Evolutionary conservation across 2,797 vertebrate genomes (phyloP).

Genomic region (Ctenosaura bakeri): DNA sequence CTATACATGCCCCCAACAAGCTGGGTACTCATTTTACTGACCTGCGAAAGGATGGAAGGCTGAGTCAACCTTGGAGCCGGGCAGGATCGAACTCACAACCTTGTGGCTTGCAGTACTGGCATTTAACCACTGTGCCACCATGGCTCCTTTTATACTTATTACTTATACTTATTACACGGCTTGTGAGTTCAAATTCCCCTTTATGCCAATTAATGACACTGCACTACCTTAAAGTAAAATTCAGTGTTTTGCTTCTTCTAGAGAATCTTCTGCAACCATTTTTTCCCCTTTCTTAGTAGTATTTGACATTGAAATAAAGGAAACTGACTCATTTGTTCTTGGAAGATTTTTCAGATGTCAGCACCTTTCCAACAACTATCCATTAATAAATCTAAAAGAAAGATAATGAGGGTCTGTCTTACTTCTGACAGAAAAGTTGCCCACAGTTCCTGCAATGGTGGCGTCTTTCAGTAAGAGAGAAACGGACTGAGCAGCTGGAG

Average conservation of each 20-base stretch:
- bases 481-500: conserved; percentile 91
- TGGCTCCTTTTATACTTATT: too few relatives aligned
- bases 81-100: too few relatives aligned
- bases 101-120: too few relatives aligned
- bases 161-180: background rate
- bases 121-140: too few relatives aligned
- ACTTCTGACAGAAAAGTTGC: conserved; percentile 99
- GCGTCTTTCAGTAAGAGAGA: conserved; percentile 95
- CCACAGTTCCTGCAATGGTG: conserved; percentile 99
- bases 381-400: background rate
- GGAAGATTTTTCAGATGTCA: background rate
- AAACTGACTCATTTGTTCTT: background rate
- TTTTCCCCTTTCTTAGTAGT: background rate
- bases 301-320: too few relatives aligned
- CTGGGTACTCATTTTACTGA: too few relatives aligned
- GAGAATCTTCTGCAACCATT: background rate
- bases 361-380: background rate
- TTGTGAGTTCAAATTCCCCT: background rate
- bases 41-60: too few relatives aligned
- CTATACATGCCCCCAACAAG: too few relatives aligned
- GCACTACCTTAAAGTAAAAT: background rate
- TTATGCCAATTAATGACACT: too few relatives aligned
- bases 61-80: too few relatives aligned
- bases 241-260: background rate
- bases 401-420: conserved; percentile 76